Base-by-base conservation (phyloP, 2,888 invertebrate species). In the Cheilosia impressa region DNA sequence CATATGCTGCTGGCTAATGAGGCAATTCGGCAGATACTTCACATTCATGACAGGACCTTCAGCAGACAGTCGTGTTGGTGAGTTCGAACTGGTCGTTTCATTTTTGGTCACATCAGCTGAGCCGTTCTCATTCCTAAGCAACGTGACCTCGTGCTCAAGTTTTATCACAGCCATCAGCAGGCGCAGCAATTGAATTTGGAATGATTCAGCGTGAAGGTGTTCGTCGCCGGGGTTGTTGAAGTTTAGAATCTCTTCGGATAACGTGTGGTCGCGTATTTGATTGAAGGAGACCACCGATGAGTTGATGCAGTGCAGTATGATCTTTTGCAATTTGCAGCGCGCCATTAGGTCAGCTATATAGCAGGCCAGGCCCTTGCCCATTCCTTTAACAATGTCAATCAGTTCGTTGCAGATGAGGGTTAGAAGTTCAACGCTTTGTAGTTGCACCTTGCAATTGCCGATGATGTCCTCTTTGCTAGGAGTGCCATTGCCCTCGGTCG, bases 281-380 rank as follows among this genome's bases (percentile, higher is more conserved):
- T 76, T 75, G 89, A 89, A 89, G 47, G 88, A 87, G 34, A 95
- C 93, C 2, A 97, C 96, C 19, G 96, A 96, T 3, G 97, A 96
- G 63, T 97, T 94, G 22, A 97, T 93, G 90, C 96, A 96, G 90
- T 97, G 97, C 62, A 97, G 93, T 58, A 96, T 93, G 27, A 96
- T 95, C 83, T 97, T 97, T 91, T 97, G 97, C 60, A 97, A 93
- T 92, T 97, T 97, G 89, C 96, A 96, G 87, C 96, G 95, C 3
- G 94, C 93, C 89, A 97, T 92, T 88, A 95, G 92, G 91, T 96
- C 96, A 15, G 95, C 95, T 84, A 96, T 95, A 90, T 96, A 97
- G 88, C 95, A 95, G 13, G 96, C 95, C 89, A 97, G 94, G 1
- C 96, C 92, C 89, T 95, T 95, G 0, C 96, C 96, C 91, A 96